Conservation (phyloP, 2,888 invertebrate genomes). For the Cancer borealis region DNA sequence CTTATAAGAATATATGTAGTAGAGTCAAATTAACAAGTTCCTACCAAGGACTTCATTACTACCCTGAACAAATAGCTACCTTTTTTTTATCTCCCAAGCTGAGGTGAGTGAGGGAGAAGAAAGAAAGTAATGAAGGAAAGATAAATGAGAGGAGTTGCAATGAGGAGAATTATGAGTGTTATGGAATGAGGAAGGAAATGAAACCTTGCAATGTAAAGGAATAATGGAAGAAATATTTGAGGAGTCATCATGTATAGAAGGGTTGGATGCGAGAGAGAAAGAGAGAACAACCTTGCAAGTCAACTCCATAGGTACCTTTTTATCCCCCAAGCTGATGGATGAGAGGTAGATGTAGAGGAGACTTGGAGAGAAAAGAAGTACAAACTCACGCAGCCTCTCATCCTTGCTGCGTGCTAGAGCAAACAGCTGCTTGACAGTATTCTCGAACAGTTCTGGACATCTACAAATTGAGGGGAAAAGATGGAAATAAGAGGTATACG, state of each 20-base stretch:
- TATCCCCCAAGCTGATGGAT: constrained; percentile 73
- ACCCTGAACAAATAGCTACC: neutral
- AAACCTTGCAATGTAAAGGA: too few relatives aligned
- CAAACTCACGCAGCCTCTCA: constrained; percentile 74
- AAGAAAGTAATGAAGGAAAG: too few relatives aligned
- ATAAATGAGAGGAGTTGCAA: too few relatives aligned
- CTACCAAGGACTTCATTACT: neutral
- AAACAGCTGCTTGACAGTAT: constrained; percentile 74
- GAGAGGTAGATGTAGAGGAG: constrained; percentile 75
- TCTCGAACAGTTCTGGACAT: constrained; percentile 74
- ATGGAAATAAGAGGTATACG: neutral
- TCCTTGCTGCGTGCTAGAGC: constrained; percentile 73
- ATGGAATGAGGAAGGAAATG: too few relatives aligned
- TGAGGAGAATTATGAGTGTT: too few relatives aligned
- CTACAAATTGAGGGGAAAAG: constrained; percentile 44
- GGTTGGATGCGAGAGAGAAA: neutral
- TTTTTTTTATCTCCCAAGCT: too few relatives aligned
- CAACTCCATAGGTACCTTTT: constrained; percentile 63
- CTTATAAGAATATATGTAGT: neutral
- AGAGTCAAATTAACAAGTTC: neutral
- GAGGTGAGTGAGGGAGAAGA: too few relatives aligned
- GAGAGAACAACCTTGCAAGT: neutral
- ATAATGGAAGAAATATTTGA: too few relatives aligned
- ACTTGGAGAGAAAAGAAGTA: constrained; percentile 73
- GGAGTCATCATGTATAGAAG: too few relatives aligned